Base-by-base conservation (phyloP, 2,797 vertebrate species). In the Mus caroli region DNA sequence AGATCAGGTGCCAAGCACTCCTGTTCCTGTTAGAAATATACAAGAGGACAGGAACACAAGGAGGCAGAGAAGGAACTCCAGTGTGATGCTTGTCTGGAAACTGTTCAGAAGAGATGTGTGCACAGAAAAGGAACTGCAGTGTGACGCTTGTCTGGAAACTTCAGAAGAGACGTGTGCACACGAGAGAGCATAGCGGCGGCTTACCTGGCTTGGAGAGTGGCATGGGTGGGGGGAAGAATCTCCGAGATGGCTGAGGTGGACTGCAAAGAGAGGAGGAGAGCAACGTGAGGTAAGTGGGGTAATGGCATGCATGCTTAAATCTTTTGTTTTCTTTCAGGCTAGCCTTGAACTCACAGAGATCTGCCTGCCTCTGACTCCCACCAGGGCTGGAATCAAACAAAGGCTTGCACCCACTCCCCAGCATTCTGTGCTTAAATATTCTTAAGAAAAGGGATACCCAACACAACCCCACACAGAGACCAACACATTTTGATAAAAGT, bases 141-240 rank as follows among this genome's bases (percentile, higher is more conserved):
- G 22, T 58, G 50, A 79, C 20, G 83, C 77, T 31, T 20, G 26
- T 52, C n/a, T 84, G 76, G 9, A 86, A 82, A 64, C 7, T 58
- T 90, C 40, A 60, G 71, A 71, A 11, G 15, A 40, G 52, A 56
- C 6, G 62, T 22, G 7, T 10, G 24, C 31, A 88, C 52, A 94
- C 0, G 40, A 26, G 6, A 40, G 20, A 43, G 5, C 0, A 1
- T 0, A 79, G 82, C 60, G 22, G 54, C 46, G 12, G 94, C 98
- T 98, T 98, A 99, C 99, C 99, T 99, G 99, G 99, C 98, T 99
- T 99, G 76, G 99, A 99, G 86, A 99, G 99, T 4, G 99, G 99
- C 99, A 99, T 99, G 19, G 99, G 99, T 3, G 99, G 99, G 80
- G 99, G 99, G 92, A 99, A 99, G 98, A 99, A 99, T 73, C 99